Evolutionary conservation across 1,140 invertebrate genomes (phyloP).

Genomic region (Procambarus virginalis): DNA sequence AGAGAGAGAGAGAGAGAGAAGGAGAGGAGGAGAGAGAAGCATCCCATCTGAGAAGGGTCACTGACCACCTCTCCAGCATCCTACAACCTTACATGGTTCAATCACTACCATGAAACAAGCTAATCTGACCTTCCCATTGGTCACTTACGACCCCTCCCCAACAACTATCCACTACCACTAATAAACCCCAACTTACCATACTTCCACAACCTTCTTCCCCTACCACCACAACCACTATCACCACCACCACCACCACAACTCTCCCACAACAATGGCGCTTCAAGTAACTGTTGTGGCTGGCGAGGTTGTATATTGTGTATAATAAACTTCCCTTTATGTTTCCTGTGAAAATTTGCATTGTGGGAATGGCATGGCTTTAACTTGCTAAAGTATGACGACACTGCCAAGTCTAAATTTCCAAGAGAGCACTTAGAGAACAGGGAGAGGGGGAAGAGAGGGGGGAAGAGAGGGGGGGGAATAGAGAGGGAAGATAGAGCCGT

Average conservation of each 20-base stretch:
- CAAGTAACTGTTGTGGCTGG: constrained; percentile 52
- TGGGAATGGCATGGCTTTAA: constrained; percentile 57
- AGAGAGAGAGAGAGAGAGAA: no score
- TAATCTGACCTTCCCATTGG: neutral
- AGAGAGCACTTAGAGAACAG: constrained; percentile 17
- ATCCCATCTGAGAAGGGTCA: no score
- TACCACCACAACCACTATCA: constrained; percentile 30
- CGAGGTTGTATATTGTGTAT: constrained; percentile 43
- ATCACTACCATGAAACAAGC: no score
- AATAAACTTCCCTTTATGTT: constrained; percentile 64
- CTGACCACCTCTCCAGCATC: no score
- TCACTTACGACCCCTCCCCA: neutral
- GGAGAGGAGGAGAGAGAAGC: no score
- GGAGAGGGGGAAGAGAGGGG: neutral
- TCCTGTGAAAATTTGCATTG: constrained; percentile 61
- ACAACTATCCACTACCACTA: constrained; percentile 15
- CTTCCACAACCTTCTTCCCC: neutral
- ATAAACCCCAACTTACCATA: neutral
- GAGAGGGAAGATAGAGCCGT: neutral
- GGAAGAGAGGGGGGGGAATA: no score
- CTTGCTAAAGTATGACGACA: constrained; percentile 57
- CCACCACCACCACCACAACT: constrained; percentile 32
- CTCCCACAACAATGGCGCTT: constrained; percentile 51
- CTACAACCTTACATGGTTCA: no score
- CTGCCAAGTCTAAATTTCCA: constrained; percentile 41